Evolutionary conservation across 2,113 vertebrate genomes (phyloP).

Genomic region (Sinocyclocheilus anophthalmus): DNA sequence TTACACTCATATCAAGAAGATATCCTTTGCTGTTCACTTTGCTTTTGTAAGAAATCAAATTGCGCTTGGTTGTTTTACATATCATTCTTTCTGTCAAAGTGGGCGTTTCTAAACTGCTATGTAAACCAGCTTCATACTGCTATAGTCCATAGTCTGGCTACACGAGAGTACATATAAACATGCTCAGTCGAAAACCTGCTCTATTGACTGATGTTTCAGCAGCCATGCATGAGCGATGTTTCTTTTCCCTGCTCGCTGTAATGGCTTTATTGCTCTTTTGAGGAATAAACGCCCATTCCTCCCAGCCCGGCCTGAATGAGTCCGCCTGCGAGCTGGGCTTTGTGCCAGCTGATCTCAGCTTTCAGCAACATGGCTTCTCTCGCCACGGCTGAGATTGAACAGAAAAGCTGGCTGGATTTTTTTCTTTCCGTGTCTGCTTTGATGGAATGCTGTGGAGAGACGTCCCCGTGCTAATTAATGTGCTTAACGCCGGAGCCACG

Average conservation of each 20-base stretch:
- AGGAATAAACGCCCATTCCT: slow-evolving; percentile 62
- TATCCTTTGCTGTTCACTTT: neutral
- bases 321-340: slow-evolving; percentile 64
- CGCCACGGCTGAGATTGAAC: slow-evolving; percentile 47
- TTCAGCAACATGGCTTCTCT: slow-evolving; percentile 48
- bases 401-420: slow-evolving; percentile 56
- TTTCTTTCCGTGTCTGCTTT: neutral
- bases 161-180: neutral
- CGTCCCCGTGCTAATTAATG: slow-evolving; percentile 69
- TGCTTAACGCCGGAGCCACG: slow-evolving; percentile 66
- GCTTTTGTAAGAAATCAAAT: neutral
- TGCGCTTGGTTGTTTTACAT: neutral
- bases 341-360: slow-evolving; percentile 64
- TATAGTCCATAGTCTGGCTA: neutral
- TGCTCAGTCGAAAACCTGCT: neutral
- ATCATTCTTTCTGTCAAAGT: neutral
- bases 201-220: slow-evolving; percentile 18
- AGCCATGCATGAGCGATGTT: slow-evolving; percentile 29
- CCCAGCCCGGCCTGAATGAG: slow-evolving; percentile 70
- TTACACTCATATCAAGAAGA: neutral
- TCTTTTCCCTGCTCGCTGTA: slow-evolving; percentile 19
- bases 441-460: slow-evolving; percentile 47
- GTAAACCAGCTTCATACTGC: neutral
- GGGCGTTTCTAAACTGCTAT: neutral
- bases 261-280: slow-evolving; percentile 47